A percentile compares a stretch with the other conserved stretches of the same genome.
Evolutionary conservation across 2,797 vertebrate genomes (phyloP).

Genomic region (Buphagus erythrorhynchus): DNA sequence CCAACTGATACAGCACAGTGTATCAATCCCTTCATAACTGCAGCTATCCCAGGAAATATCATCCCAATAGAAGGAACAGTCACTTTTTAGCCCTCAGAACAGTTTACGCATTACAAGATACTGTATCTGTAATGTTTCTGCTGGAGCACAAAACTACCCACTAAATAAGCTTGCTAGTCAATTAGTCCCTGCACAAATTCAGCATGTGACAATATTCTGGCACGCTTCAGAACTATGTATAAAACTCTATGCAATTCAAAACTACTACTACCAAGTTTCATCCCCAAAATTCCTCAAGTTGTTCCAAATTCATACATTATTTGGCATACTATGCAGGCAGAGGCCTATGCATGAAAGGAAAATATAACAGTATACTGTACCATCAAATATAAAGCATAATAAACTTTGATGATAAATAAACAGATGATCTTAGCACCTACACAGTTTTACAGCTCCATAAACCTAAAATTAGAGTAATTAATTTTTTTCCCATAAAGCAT

Average conservation of each 20-base stretch:
- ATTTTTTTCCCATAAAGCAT: not conserved
- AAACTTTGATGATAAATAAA: not conserved
- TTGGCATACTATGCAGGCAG: not conserved
- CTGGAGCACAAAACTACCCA: not conserved
- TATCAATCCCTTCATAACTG: not conserved
- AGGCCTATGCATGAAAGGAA: not conserved
- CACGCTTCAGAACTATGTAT: not conserved
- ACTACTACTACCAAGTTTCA: not conserved
- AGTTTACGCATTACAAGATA: not conserved
- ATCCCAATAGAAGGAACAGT: not conserved
- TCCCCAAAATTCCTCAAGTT: not conserved
- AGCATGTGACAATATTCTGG: not conserved
- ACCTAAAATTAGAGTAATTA: not conserved
- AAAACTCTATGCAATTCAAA: not conserved
- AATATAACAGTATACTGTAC: not conserved
- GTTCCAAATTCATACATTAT: not conserved
- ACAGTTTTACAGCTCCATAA: not conserved
- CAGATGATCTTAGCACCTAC: not conserved
- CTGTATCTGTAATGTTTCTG: fast-evolving
- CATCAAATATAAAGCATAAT: not conserved
- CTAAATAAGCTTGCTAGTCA: not conserved
- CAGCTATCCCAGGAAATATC: not conserved
- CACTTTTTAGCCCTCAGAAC: not conserved
- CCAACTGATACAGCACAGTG: fast-evolving
- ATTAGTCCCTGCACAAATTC: not conserved